Evolutionary conservation across 1,140 invertebrate species (phyloP).

Genomic region (Limonius californicus): DNA sequence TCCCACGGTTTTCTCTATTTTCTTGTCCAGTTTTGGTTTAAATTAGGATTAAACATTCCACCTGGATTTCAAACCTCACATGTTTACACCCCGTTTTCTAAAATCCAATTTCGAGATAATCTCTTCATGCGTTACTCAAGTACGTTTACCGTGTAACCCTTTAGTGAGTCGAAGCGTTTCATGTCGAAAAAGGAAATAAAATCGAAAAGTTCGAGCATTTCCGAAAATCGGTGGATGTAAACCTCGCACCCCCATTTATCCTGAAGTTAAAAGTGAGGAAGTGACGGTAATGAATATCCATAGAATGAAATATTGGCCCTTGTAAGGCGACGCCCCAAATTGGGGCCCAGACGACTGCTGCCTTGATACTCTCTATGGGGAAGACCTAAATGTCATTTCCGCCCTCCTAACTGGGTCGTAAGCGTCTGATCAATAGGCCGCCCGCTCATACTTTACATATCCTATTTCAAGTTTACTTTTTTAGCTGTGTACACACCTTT

Average conservation of each 20-base stretch:
- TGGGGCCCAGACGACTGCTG: constrained; percentile 18
- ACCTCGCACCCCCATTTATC: background rate
- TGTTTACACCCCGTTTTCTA: too few relatives aligned
- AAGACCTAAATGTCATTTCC: constrained; percentile 24
- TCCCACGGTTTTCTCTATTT: too few relatives aligned
- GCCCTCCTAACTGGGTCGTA: constrained; percentile 23
- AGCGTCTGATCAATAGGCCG: constrained; percentile 25
- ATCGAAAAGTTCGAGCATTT: too few relatives aligned
- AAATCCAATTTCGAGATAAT: too few relatives aligned
- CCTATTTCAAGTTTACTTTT: constrained; percentile 4
- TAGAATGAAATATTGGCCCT: constrained; percentile 23
- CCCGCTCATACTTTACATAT: constrained; percentile 22
- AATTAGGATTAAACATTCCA: too few relatives aligned
- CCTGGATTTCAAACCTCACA: too few relatives aligned
- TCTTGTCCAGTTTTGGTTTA: too few relatives aligned
- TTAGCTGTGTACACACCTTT: background rate
- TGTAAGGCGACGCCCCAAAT: constrained; percentile 25
- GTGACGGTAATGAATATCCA: constrained; percentile 26
- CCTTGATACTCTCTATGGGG: constrained; percentile 19
- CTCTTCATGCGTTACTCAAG: too few relatives aligned
- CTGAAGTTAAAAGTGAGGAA: constrained; percentile 19
- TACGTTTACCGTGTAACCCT: too few relatives aligned
- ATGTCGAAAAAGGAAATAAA: too few relatives aligned
- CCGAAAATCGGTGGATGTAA: background rate
- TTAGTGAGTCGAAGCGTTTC: too few relatives aligned